Percentiles rank a stretch among this genome's conserved stretches.
Evolutionary conservation across 1,140 invertebrate genomes (phyloP).

Genomic region (Temnothorax longispinosus): DNA sequence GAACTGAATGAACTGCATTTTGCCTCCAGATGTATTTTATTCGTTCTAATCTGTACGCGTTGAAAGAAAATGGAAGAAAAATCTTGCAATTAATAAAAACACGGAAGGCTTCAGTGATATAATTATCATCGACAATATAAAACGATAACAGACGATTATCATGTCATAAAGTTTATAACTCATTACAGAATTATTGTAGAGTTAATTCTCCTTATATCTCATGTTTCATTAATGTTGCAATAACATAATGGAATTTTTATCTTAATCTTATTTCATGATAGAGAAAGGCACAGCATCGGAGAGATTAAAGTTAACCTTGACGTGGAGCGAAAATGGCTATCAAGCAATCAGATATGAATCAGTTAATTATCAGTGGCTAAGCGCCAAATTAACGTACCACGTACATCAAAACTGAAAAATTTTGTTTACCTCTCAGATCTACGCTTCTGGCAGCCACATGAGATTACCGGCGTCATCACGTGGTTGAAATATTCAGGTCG

Average conservation of each 20-base stretch:
- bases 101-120: not conserved
- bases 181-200: not conserved
- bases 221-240: not conserved
- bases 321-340: not conserved
- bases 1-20: not conserved
- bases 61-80: not conserved
- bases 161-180: not conserved
- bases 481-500: slow-evolving; percentile 9
- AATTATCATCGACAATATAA: not conserved
- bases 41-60: not conserved
- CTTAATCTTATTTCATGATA: not conserved
- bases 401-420: not conserved
- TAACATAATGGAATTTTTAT: not conserved
- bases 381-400: not conserved
- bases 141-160: not conserved
- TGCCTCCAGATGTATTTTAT: not conserved
- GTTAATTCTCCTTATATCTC: not conserved
- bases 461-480: slow-evolving; percentile 28
- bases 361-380: not conserved
- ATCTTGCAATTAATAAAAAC: not conserved
- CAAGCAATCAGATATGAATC: not conserved
- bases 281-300: not conserved
- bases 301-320: not conserved
- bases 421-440: slow-evolving; percentile 25
- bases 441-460: slow-evolving; percentile 36